Conservation (phyloP, 2,888 invertebrate species). For the Drosophila paracracens region DNA sequence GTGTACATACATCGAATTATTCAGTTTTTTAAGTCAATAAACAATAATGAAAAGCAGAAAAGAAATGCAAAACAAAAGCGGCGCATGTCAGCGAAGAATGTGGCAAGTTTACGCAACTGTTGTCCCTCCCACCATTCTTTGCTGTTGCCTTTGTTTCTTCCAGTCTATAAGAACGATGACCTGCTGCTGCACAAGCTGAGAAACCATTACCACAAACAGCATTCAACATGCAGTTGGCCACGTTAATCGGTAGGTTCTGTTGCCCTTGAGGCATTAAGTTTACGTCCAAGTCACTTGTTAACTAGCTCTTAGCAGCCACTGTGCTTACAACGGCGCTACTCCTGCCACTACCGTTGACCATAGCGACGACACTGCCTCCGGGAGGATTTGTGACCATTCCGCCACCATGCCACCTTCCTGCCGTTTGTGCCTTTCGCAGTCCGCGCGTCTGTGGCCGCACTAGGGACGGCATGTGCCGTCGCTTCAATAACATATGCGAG, state of each 20-base stretch:
- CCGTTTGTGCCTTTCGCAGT: slow-evolving; percentile 45
- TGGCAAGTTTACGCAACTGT: slow-evolving; percentile 17
- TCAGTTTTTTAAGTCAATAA: slow-evolving; percentile 14
- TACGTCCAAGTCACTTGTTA: neutral
- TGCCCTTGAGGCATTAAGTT: neutral
- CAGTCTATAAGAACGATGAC: slow-evolving; percentile 31
- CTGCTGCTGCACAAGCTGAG: neutral
- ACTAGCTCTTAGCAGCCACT: slow-evolving; percentile 26
- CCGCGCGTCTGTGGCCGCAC: slow-evolving; percentile 59
- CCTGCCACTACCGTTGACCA: neutral
- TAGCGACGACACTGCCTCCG: slow-evolving; percentile 2
- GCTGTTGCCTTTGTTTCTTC: slow-evolving; percentile 18
- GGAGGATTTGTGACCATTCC: neutral
- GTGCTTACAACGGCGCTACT: slow-evolving; percentile 4
- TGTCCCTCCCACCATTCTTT: neutral
- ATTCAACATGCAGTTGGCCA: slow-evolving; percentile 37
- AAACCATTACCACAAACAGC: neutral
- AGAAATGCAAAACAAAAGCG: slow-evolving; percentile 14
- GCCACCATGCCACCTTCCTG: slow-evolving; percentile 42
- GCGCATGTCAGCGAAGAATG: slow-evolving; percentile 30
- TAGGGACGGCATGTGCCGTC: slow-evolving; percentile 42
- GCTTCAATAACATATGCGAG: slow-evolving; percentile 62
- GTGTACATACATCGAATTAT: neutral
- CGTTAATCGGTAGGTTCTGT: slow-evolving; percentile 27
- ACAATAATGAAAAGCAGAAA: neutral